These are phyloP conservation scores for Artibeus lituratus DNA, from an alignment of 2,797 vertebrate genomes.

Conservation along the genomic window DNA sequence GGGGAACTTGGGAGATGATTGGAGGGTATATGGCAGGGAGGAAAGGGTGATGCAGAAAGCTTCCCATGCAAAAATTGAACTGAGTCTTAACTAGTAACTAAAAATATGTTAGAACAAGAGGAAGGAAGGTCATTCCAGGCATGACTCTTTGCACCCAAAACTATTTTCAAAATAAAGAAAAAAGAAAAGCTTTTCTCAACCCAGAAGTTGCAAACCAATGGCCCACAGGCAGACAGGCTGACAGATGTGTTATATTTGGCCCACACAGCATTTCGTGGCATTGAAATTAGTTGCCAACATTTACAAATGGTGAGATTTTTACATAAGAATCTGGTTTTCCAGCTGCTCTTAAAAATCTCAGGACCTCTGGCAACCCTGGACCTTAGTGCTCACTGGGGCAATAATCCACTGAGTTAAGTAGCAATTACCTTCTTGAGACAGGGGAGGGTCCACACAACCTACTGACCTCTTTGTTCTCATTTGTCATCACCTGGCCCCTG, in stretches of 20 bases:
- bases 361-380: not conserved
- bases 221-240: slow-evolving; percentile 28
- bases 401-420: not conserved
- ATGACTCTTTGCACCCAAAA: not conserved
- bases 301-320: slow-evolving; percentile 68
- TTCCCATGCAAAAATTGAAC: not conserved
- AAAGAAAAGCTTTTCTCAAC: slow-evolving; percentile 37
- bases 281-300: slow-evolving; percentile 58
- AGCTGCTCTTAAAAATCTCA: slow-evolving; percentile 43
- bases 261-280: slow-evolving; percentile 55
- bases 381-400: not conserved
- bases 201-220: slow-evolving; percentile 55
- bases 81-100: not conserved
- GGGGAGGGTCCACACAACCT: not conserved
- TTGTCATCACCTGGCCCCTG: not conserved
- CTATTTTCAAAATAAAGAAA: slow-evolving; percentile 37
- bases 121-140: not conserved
- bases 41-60: not conserved
- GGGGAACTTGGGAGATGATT: too few species aligned
- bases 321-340: slow-evolving; percentile 70
- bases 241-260: slow-evolving; percentile 68
- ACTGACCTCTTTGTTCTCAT: not conserved
- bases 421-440: not conserved
- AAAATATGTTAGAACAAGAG: not conserved
- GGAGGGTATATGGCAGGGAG: not conserved